Conservation (phyloP, 2,113 vertebrate genomes). For the Spea multiplicata region DNA sequence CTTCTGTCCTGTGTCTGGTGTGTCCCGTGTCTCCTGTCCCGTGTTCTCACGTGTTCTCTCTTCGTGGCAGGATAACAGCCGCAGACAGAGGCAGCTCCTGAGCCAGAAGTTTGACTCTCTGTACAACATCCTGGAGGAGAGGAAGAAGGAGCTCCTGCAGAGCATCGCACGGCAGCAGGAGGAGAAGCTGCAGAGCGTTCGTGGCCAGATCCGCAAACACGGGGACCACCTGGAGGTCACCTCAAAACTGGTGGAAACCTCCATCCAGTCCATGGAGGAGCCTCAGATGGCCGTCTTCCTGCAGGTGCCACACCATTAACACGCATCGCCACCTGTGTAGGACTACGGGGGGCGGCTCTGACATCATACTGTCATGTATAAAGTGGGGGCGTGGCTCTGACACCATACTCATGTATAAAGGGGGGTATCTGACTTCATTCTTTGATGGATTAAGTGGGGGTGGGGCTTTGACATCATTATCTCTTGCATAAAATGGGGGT, state of each 20-base stretch:
- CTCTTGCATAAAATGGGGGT: background rate
- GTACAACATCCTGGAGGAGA: conserved; percentile 78
- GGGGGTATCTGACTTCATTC: no score
- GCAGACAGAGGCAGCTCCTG: conserved; percentile 74
- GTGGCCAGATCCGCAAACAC: conserved; percentile 75
- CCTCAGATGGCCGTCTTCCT: conserved; percentile 82
- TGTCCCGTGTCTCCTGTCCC: no score
- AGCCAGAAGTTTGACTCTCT: conserved; percentile 71
- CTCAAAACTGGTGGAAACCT: conserved; percentile 77
- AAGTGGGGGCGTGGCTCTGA: no score
- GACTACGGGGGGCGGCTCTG: no score
- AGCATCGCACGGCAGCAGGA: conserved; percentile 76
- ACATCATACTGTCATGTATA: background rate
- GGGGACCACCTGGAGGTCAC: conserved; percentile 80
- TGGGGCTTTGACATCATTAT: no score
- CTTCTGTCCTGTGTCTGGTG: no score
- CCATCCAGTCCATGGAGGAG: conserved; percentile 83
- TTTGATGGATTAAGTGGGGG: no score
- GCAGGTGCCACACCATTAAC: conserved; percentile 65
- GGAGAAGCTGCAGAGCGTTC: conserved; percentile 69
- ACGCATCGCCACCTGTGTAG: background rate
- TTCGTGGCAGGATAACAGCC: conserved; percentile 73
- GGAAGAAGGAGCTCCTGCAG: conserved; percentile 81
- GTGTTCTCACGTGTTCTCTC: background rate
- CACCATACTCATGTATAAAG: no score